phyloP scores from a whole-genome alignment of 2,888 invertebrate species.

The Aphrophora alni region DNA sequence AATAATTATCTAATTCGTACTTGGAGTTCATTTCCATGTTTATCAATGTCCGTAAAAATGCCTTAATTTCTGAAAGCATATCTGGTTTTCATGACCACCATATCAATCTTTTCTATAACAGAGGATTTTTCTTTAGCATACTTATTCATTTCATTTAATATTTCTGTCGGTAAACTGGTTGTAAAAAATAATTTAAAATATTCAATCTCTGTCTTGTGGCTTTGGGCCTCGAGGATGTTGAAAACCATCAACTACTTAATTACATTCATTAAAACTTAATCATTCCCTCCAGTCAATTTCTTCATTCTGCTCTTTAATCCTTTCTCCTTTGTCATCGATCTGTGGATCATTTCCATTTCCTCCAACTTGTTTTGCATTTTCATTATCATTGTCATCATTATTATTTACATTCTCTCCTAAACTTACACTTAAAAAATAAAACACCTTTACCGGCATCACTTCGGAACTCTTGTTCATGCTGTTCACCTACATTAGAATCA shows the following conservation, averaged over 20 bases:
- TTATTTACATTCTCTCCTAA: too few species aligned
- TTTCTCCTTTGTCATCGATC: too few species aligned
- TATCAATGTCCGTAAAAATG: neutral
- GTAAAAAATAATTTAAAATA: conserved; percentile 11
- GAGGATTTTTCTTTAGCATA: conserved; percentile 9
- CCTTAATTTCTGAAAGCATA: neutral
- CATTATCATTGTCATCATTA: too few species aligned
- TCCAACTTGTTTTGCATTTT: too few species aligned
- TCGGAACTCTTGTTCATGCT: too few species aligned
- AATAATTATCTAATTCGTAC: conserved; percentile 11
- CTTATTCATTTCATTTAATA: conserved; percentile 10
- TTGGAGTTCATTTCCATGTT: conserved; percentile 11
- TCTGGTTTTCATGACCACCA: conserved; percentile 12
- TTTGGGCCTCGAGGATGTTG: neutral
- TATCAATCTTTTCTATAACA: neutral
- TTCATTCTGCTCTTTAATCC: too few species aligned
- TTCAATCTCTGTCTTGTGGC: conserved; percentile 4
- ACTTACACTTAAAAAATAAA: too few species aligned
- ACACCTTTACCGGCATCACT: too few species aligned
- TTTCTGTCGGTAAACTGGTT: too few species aligned
- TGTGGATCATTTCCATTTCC: too few species aligned
- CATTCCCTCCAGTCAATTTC: conserved; percentile 18
- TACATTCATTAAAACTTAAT: conserved; percentile 13
- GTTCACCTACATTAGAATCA: too few species aligned
- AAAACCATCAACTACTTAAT: neutral